Percentiles rank a stretch among this genome's conserved stretches.
Evolutionary conservation across 2,888 invertebrate species (phyloP).

Genomic region (Lottia gigantea): DNA sequence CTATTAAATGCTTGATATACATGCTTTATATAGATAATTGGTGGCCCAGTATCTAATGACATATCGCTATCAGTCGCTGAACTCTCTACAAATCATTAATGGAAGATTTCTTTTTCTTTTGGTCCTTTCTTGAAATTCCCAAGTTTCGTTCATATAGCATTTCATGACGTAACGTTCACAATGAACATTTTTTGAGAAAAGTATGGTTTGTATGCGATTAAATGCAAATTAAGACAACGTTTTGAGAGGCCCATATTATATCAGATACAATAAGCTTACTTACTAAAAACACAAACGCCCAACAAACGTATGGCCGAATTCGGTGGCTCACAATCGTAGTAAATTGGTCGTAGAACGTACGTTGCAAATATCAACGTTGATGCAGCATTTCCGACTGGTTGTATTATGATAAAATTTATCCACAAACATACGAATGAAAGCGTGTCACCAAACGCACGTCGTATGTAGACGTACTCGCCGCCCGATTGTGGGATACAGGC

Average conservation of each 20-base stretch:
- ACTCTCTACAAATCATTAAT: too few species aligned
- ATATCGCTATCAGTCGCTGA: too few species aligned
- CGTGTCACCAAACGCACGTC: slow-evolving; percentile 63
- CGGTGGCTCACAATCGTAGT: slow-evolving; percentile 60
- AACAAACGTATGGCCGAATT: slow-evolving; percentile 46
- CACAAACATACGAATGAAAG: slow-evolving; percentile 64
- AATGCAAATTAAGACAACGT: neutral
- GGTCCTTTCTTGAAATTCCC: too few species aligned
- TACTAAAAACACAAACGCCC: slow-evolving; percentile 50
- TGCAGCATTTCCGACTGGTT: slow-evolving; percentile 63
- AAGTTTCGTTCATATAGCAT: too few species aligned
- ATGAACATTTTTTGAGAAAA: neutral
- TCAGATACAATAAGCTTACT: slow-evolving; percentile 43
- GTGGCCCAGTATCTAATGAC: too few species aligned
- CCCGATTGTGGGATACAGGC: slow-evolving; percentile 80
- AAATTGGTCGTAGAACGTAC: slow-evolving; percentile 61
- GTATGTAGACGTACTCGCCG: slow-evolving; percentile 71
- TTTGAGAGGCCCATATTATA: neutral
- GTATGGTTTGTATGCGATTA: neutral
- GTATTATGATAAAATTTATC: slow-evolving; percentile 62
- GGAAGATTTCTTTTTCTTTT: too few species aligned
- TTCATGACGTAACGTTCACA: too few species aligned
- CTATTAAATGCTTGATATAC: too few species aligned
- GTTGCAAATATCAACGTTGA: slow-evolving; percentile 64
- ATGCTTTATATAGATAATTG: too few species aligned